Percentiles rank a stretch among this genome's conserved stretches.
Evolutionary conservation across 1,140 invertebrate genomes (phyloP).

Genomic region (Dendrolimus punctatus): DNA sequence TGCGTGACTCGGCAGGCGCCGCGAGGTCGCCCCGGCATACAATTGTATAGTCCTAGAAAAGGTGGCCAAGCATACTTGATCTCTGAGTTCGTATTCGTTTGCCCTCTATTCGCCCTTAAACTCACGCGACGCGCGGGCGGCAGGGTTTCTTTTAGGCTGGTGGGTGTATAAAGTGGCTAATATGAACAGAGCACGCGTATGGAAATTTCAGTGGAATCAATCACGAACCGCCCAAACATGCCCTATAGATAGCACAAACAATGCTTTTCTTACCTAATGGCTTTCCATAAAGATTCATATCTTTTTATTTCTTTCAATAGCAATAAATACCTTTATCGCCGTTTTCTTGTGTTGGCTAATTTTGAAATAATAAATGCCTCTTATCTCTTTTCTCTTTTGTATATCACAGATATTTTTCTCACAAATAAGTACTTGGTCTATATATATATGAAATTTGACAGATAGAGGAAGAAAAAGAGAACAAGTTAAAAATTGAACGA

Average conservation of each 20-base stretch:
- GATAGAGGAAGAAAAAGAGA: too few species aligned
- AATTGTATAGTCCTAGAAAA: slow-evolving; percentile 59
- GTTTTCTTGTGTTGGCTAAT: too few species aligned
- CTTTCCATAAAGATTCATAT: slow-evolving; percentile 48
- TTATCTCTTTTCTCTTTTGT: too few species aligned
- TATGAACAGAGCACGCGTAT: slow-evolving; percentile 64
- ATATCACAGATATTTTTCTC: too few species aligned
- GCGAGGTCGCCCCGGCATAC: slow-evolving; percentile 52
- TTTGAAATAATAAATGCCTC: too few species aligned
- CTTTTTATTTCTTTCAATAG: slow-evolving; percentile 20
- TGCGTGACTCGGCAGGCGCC: slow-evolving; percentile 68
- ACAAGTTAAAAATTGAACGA: too few species aligned
- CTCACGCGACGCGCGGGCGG: slow-evolving; percentile 13
- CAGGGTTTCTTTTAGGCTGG: slow-evolving; percentile 24
- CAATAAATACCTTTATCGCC: background rate
- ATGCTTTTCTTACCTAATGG: slow-evolving; percentile 47
- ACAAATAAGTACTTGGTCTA: too few species aligned
- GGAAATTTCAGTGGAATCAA: slow-evolving; percentile 69
- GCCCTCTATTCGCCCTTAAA: slow-evolving; percentile 16
- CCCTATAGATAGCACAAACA: slow-evolving; percentile 54
- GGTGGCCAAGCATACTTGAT: slow-evolving; percentile 30
- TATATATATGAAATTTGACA: too few species aligned
- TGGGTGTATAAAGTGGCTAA: slow-evolving; percentile 54
- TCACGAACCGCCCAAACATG: slow-evolving; percentile 63
- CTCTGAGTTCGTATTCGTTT: slow-evolving; percentile 25